phyloP scores from a whole-genome alignment of 2,113 vertebrate species.

The Empidonax traillii region DNA sequence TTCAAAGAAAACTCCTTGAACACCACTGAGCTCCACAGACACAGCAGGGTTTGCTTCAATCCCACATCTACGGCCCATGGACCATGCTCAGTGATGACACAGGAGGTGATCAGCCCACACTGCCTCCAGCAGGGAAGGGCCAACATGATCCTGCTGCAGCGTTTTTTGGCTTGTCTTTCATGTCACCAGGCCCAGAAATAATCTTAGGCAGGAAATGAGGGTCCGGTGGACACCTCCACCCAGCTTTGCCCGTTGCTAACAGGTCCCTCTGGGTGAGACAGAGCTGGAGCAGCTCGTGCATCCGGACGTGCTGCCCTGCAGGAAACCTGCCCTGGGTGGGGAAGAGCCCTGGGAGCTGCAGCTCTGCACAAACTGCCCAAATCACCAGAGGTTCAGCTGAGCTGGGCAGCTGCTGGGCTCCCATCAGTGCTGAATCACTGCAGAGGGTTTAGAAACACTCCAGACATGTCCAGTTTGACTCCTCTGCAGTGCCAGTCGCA shows the following conservation, averaged over 20 bases:
- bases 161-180: not conserved
- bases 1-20: not conserved
- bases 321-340: not conserved
- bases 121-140: not conserved
- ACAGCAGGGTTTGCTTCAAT: not conserved
- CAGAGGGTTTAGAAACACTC: not conserved
- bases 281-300: not conserved
- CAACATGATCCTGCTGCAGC: not conserved
- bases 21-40: not conserved
- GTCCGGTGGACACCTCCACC: not conserved
- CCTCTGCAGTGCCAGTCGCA: not conserved
- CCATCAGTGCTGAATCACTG: not conserved
- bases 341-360: not conserved
- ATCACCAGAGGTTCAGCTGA: not conserved
- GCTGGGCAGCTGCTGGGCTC: not conserved
- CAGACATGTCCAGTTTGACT: not conserved
- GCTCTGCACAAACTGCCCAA: not conserved
- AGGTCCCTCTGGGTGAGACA: not conserved
- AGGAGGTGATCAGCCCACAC: not conserved
- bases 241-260: not conserved
- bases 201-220: not conserved
- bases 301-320: not conserved
- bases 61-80: not conserved
- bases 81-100: fast-evolving
- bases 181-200: not conserved